These are phyloP conservation scores for Gnathonemus echidnorhynchus DNA, from an alignment of 2,113 vertebrate species.

Conservation along the genomic window DNA sequence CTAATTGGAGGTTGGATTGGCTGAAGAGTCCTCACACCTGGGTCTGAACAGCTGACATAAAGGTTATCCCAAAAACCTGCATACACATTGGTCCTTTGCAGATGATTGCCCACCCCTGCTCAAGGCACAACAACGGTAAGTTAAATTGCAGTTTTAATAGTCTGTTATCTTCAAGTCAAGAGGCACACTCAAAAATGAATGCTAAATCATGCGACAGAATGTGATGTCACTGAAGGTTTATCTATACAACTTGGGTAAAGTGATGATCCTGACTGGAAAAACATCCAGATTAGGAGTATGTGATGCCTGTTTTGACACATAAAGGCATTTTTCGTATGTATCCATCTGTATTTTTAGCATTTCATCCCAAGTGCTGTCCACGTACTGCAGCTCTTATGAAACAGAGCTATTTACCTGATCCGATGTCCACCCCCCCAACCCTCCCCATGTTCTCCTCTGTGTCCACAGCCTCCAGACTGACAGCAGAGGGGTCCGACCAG, in stretches of 20 bases:
- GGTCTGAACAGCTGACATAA: neutral
- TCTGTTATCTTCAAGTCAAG: neutral
- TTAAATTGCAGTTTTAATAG: neutral
- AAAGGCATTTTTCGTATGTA: neutral
- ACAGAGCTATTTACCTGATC: neutral
- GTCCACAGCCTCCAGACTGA: neutral
- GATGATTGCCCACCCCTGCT: neutral
- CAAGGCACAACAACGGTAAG: neutral
- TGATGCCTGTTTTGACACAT: neutral
- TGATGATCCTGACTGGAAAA: neutral
- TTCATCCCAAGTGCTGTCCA: neutral
- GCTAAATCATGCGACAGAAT: neutral
- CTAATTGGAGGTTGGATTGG: neutral
- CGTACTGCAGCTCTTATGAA: neutral
- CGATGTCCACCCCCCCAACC: neutral
- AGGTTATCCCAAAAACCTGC: neutral
- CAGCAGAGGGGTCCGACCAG: neutral
- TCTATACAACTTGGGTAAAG: neutral
- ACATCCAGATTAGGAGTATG: neutral
- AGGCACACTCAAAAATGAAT: neutral
- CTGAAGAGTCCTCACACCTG: neutral
- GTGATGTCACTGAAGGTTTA: neutral
- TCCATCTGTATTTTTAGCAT: neutral
- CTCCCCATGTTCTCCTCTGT: neutral
- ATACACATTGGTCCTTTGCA: neutral